A percentile compares a stretch with the other conserved stretches of the same genome.
phyloP scores from a whole-genome alignment of 2,888 invertebrate species.

The Lasioglossum figueresi region DNA sequence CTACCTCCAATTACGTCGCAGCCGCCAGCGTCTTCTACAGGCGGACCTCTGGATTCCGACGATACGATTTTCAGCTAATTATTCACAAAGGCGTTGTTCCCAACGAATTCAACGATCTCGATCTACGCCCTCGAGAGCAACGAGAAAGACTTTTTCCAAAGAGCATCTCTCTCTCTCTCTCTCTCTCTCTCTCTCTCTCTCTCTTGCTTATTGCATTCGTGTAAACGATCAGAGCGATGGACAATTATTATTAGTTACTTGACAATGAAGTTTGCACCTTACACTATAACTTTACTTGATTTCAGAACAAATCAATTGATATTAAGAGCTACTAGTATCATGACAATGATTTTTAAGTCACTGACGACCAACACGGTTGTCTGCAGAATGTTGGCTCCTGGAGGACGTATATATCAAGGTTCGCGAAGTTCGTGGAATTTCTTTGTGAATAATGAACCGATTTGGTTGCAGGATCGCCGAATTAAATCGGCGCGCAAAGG shows the following conservation, averaged over 20 bases:
- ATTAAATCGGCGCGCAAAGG: slow-evolving; percentile 35
- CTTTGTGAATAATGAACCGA: not conserved
- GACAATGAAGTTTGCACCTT: not conserved
- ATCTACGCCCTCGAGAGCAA: not conserved
- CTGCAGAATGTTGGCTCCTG: not conserved
- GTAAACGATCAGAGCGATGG: not conserved
- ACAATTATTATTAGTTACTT: not conserved
- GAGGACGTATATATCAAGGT: not conserved
- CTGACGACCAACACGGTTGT: not conserved
- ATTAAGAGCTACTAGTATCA: not conserved
- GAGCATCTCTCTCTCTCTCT: not conserved
- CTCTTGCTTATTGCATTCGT: not conserved
- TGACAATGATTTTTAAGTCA: not conserved
- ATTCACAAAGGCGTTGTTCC: not conserved
- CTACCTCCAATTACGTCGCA: not conserved
- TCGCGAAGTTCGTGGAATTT: not conserved
- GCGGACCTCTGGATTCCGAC: not conserved
- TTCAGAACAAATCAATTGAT: not conserved
- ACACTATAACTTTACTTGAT: not conserved
- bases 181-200: too few relatives aligned
- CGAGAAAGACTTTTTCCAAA: not conserved
- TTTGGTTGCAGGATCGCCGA: not conserved
- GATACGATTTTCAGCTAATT: not conserved
- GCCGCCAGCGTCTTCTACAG: not conserved
- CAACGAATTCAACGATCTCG: not conserved